Conservation (phyloP, 2,888 invertebrate genomes). For the Lycocerus yunnanus region DNA sequence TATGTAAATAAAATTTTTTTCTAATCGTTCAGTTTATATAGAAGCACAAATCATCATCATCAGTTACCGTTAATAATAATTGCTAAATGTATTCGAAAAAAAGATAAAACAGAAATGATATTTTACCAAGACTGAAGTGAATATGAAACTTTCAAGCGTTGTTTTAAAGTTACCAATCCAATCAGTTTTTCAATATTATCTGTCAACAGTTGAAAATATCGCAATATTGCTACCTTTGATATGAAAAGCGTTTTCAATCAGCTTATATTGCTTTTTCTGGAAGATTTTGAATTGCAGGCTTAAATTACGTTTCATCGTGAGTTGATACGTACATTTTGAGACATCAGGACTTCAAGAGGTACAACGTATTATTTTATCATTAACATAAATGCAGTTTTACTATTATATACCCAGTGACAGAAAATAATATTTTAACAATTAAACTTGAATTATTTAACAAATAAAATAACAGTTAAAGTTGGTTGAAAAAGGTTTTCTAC, state of each 20-base stretch:
- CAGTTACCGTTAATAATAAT: background rate
- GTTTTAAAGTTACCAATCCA: slow-evolving; percentile 27
- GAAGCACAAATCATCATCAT: background rate
- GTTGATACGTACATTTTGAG: slow-evolving; percentile 6
- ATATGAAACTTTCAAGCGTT: slow-evolving; percentile 13
- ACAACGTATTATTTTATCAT: background rate
- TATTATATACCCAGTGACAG: background rate
- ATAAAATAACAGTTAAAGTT: too few relatives aligned
- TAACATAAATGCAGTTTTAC: background rate
- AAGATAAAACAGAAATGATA: background rate
- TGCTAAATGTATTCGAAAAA: background rate
- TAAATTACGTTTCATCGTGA: slow-evolving; percentile 20
- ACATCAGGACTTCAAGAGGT: background rate
- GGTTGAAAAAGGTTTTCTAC: too few relatives aligned
- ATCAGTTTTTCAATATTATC: slow-evolving; percentile 30
- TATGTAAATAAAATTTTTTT: background rate
- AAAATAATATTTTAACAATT: too few relatives aligned
- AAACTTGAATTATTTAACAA: too few relatives aligned
- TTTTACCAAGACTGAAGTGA: slow-evolving; percentile 15
- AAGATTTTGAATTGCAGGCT: slow-evolving; percentile 25
- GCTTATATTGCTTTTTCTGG: slow-evolving; percentile 27
- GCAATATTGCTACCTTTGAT: slow-evolving; percentile 31
- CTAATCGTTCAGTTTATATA: background rate
- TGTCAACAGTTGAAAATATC: slow-evolving; percentile 29
- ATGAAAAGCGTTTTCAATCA: slow-evolving; percentile 30